phyloP scores from a whole-genome alignment of 2,797 vertebrate species.

The Sus cebifrons region DNA sequence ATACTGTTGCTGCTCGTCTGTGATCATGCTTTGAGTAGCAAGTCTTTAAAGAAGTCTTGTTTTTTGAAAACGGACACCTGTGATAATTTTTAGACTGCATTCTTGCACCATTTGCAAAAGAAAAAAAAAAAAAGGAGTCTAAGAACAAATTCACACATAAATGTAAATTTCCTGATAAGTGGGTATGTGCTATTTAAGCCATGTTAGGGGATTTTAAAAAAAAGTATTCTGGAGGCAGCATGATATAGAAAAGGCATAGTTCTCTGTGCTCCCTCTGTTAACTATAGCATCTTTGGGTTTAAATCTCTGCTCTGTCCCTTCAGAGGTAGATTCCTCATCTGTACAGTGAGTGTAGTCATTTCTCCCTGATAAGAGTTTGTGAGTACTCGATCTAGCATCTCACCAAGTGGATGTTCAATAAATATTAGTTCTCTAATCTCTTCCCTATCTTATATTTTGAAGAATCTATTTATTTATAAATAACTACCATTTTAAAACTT shows the following conservation, averaged over 20 bases:
- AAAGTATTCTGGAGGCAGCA: neutral
- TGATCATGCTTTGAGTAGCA: neutral
- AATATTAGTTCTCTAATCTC: neutral
- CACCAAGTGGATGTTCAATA: neutral
- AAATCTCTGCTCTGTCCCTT: neutral
- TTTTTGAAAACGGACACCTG: neutral
- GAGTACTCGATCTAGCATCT: neutral
- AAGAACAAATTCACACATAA: neutral
- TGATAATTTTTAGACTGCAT: neutral
- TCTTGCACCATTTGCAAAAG: neutral
- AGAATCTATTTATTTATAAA: neutral
- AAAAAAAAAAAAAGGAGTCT: neutral
- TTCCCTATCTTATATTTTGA: neutral
- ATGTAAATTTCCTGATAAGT: neutral
- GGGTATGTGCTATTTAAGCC: neutral
- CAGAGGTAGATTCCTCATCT: neutral
- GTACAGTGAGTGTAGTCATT: neutral
- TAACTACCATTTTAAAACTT: neutral
- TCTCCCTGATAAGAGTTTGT: neutral
- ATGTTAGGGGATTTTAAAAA: neutral
- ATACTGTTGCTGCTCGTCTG: neutral
- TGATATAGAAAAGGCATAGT: neutral
- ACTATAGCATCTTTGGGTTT: neutral
- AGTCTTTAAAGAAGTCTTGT: neutral
- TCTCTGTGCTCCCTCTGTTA: neutral